phyloP scores from a whole-genome alignment of 2,113 vertebrate genomes.

The Callithrix jacchus region DNA sequence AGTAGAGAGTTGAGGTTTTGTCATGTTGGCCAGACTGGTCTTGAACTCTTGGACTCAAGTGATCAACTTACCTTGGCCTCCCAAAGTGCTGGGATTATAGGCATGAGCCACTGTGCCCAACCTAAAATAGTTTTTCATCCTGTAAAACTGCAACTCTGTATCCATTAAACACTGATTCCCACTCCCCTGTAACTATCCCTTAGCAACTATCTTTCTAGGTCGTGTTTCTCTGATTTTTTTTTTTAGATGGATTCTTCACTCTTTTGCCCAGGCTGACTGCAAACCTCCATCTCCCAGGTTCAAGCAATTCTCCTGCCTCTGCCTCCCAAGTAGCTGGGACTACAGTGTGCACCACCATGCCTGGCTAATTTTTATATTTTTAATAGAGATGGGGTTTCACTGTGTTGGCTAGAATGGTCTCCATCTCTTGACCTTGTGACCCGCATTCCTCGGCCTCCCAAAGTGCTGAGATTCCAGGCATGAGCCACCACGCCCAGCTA shows the following conservation, averaged over 20 bases:
- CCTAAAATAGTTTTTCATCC: not conserved
- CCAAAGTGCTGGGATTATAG: not conserved
- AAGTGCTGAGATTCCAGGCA: not conserved
- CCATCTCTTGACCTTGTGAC: not conserved
- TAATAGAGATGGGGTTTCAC: not conserved
- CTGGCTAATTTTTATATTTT: not conserved
- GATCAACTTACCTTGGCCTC: not conserved
- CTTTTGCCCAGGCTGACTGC: not conserved
- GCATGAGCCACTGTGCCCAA: too few species aligned
- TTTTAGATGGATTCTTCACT: not conserved
- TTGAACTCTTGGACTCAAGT: not conserved
- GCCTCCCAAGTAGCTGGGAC: not conserved
- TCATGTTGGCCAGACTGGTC: not conserved
- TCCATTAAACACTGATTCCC: not conserved
- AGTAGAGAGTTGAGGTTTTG: not conserved
- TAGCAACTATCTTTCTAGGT: slow-evolving; percentile 13
- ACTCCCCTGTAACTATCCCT: not conserved
- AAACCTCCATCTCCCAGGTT: not conserved
- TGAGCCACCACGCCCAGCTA: not conserved
- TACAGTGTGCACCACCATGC: not conserved
- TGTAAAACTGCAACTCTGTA: not conserved
- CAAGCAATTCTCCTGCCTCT: not conserved
- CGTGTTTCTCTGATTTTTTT: not conserved
- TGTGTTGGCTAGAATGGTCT: not conserved
- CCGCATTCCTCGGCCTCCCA: not conserved